Evolutionary conservation across 1,140 invertebrate genomes (phyloP), one percentile per base, ranked within the genome.

Genomic region (Drosophila sp.): DNA sequence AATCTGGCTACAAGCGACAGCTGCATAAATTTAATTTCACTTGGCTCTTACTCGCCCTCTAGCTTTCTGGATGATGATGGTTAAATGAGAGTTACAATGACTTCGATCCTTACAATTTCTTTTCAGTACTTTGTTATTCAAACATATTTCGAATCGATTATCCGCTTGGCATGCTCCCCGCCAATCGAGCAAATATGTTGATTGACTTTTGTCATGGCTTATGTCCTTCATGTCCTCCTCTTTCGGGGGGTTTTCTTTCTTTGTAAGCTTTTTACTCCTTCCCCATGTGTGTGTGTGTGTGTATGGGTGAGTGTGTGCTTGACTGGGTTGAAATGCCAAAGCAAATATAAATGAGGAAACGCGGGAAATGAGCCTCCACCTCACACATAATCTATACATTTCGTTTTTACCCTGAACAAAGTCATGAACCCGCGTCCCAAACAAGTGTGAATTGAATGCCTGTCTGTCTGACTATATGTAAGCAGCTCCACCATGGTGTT

Each of bases 121-220:
- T 50, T 50, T 23, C 58, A 87, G 83, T 87, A 87, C 87, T 87
- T 87, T 87, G 83, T 89, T 87, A 87, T 87, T 87, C 84, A 87
- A 87, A 87, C 84, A 87, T 84, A 87, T 87, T 87, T 70, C 84
- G 79, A 89, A 87, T 89, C 84, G 84, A 87, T 87, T 87, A 87
- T 87, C 78, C 84, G 84, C 85, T 73, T 74, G 72, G 80, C 84
- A 80, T 89, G 80, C 84, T 89, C 77, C 80, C 77, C 67, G 30
- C 63, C 80, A 89, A 87, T 80, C 76, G 84, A 80, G 84, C 76
- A 87, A 87, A 87, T 87, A 87, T 89, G 84, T 82, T 87, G 84
- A 87, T 87, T 87, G 84, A 87, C 84, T 87, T 84, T 87, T 87
- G 84, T 89, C 80, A 89, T 80, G 80, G 84, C 84, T 80, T 72